Evolutionary conservation across 2,888 invertebrate genomes (phyloP).

Genomic region (Automeris io): DNA sequence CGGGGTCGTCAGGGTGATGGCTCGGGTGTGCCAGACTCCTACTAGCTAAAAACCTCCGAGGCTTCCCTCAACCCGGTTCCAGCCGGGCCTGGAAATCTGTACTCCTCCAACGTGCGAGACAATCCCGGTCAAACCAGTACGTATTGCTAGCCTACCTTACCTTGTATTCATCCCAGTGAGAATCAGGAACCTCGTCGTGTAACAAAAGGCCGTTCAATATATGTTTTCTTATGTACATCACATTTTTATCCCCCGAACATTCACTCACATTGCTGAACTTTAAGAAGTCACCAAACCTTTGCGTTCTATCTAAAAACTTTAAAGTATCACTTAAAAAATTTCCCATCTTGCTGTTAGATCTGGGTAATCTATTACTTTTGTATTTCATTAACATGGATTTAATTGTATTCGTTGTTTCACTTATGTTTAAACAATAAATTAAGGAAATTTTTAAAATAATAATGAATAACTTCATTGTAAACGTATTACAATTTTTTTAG

Average conservation of each 20-base stretch:
- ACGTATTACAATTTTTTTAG: conserved; percentile 25
- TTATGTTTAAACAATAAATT: conserved; percentile 27
- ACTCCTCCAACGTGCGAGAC: too few species aligned
- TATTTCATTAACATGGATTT: conserved; percentile 29
- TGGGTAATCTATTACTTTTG: conserved; percentile 22
- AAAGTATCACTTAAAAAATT: conserved; percentile 29
- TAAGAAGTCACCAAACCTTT: conserved; percentile 34
- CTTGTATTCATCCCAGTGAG: conserved; percentile 62
- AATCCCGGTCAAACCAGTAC: not conserved
- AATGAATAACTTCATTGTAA: conserved; percentile 24
- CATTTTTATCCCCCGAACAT: conserved; percentile 24
- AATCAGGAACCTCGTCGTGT: conserved; percentile 37
- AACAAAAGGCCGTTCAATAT: conserved; percentile 40
- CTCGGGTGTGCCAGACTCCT: too few species aligned
- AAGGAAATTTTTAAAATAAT: conserved; percentile 28
- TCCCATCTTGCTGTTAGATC: conserved; percentile 23
- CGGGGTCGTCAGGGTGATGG: too few species aligned
- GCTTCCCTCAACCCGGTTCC: too few species aligned
- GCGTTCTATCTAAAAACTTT: conserved; percentile 32
- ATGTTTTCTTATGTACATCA: conserved; percentile 30
- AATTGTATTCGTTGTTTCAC: conserved; percentile 29
- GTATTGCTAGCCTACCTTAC: conserved; percentile 25
- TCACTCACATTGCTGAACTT: conserved; percentile 36
- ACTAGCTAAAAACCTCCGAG: too few species aligned
- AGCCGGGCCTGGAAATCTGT: too few species aligned